These are phyloP conservation scores for Eucera pruinosa DNA, from an alignment of 2,888 invertebrate genomes.

Conservation along the genomic window DNA sequence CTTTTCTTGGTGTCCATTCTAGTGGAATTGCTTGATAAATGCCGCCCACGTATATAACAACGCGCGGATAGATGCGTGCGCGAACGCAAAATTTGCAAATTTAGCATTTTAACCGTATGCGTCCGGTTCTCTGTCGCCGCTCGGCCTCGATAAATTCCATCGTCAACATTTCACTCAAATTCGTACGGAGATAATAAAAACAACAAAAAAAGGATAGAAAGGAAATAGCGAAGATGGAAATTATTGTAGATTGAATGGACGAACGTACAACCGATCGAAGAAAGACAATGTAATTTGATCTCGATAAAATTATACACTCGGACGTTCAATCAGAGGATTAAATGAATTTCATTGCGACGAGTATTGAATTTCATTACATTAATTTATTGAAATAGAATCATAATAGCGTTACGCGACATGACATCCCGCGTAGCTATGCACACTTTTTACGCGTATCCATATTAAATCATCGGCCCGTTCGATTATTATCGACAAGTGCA, in stretches of 20 bases:
- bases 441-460: neutral
- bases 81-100: neutral
- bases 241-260: too few relatives aligned
- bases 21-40: constrained; percentile 1
- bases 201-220: neutral
- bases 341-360: neutral
- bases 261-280: neutral
- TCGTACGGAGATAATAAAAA: too few relatives aligned
- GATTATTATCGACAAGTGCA: neutral
- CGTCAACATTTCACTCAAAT: too few relatives aligned
- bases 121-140: neutral
- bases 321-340: neutral
- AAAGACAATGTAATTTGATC: neutral
- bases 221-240: too few relatives aligned
- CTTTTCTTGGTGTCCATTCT: constrained; percentile 13
- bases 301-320: neutral
- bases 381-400: neutral
- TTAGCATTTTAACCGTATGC: too few relatives aligned
- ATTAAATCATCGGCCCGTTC: neutral
- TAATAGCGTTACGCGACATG: neutral
- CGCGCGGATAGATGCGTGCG: neutral
- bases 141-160: neutral
- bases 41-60: too few relatives aligned
- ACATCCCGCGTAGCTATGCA: too few relatives aligned
- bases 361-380: neutral